These are phyloP conservation scores for Calonectris borealis DNA, from an alignment of 2,113 vertebrate genomes.

Conservation along the genomic window DNA sequence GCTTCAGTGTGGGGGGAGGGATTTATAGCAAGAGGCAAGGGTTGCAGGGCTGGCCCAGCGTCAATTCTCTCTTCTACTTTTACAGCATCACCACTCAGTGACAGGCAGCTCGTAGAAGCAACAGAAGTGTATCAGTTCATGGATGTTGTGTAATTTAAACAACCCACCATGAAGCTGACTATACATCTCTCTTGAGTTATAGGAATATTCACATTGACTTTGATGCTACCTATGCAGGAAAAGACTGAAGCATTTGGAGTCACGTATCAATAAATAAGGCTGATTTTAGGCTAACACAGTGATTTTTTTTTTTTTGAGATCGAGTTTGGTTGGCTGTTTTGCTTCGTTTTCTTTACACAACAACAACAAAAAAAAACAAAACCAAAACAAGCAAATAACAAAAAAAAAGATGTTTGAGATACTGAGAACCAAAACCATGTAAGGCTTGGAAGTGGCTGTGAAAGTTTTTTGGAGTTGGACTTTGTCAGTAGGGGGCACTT, in stretches of 20 bases:
- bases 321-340: neutral
- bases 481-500: constrained; percentile 81
- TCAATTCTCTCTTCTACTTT: too few species aligned
- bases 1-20: too few species aligned
- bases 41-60: too few species aligned
- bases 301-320: neutral
- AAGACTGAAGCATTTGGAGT: neutral
- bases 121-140: neutral
- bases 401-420: neutral
- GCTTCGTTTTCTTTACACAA: neutral
- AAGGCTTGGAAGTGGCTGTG: neutral
- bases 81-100: too few species aligned
- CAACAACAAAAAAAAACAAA: neutral
- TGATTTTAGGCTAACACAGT: neutral
- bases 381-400: neutral
- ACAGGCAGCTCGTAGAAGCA: neutral
- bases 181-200: neutral
- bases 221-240: neutral
- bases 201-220: neutral
- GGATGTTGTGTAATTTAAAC: neutral
- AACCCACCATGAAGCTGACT: neutral
- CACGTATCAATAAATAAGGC: neutral
- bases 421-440: neutral
- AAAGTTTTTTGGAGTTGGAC: constrained; percentile 35
- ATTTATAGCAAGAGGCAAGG: too few species aligned